Conservation (phyloP, 2,888 invertebrate genomes). For the Lasius fuliginosus region DNA sequence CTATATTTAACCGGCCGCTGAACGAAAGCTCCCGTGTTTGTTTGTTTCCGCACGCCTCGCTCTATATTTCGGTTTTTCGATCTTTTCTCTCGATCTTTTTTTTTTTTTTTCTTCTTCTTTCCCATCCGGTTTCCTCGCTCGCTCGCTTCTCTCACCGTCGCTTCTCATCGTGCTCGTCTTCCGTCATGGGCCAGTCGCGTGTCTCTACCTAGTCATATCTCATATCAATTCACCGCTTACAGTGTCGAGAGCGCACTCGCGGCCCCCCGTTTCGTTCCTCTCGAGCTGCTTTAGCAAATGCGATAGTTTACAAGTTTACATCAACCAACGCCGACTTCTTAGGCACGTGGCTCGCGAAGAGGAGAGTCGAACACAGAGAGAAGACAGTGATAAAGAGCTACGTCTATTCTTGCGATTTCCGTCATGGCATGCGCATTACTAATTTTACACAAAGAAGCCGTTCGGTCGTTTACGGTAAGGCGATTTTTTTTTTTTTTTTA, state of each 20-base stretch:
- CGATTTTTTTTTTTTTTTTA: background rate
- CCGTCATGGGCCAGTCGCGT: conserved; percentile 4
- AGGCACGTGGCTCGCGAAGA: conserved; percentile 43
- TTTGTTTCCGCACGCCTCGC: conserved; percentile 70
- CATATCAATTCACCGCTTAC: conserved; percentile 45
- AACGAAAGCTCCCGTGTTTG: conserved; percentile 57
- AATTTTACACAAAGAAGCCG: conserved; percentile 3
- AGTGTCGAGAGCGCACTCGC: conserved; percentile 57
- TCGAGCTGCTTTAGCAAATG: conserved; percentile 60
- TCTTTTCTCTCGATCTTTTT: background rate
- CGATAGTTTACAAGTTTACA: conserved; percentile 51
- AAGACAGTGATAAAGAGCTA: conserved; percentile 46
- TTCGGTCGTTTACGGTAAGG: background rate
- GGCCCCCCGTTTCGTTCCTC: conserved; percentile 61
- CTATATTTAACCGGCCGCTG: conserved; percentile 72
- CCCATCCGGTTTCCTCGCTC: background rate
- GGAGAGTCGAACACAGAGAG: conserved; percentile 24
- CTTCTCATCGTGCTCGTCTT: conserved; percentile 12
- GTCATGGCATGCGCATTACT: background rate
- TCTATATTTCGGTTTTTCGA: conserved; percentile 58
- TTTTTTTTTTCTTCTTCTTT: conserved; percentile 29
- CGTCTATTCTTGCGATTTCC: conserved; percentile 29
- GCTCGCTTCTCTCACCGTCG: conserved; percentile 4
- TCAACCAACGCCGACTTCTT: conserved; percentile 32
- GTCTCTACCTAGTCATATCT: conserved; percentile 22